Evolutionary conservation across 2,888 invertebrate genomes (phyloP).

Genomic region (Xanthia icteritia): DNA sequence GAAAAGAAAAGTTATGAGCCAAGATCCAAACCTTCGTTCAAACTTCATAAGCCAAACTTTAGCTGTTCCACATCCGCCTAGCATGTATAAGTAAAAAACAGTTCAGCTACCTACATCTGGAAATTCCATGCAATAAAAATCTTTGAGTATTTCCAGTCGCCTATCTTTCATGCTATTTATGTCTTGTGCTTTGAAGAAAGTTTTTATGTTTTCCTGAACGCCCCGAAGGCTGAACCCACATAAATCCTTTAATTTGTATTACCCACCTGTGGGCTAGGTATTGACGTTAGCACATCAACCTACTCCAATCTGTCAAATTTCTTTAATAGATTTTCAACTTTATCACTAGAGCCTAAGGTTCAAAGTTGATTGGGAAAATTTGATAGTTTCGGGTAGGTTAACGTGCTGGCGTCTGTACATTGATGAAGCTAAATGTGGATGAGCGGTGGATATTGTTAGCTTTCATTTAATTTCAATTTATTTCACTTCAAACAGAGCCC

Average conservation of each 20-base stretch:
- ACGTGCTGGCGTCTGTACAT: not conserved
- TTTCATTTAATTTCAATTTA: no score
- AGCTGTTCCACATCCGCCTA: not conserved
- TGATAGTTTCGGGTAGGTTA: no score
- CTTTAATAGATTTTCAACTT: no score
- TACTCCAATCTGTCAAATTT: no score
- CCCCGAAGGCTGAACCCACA: not conserved
- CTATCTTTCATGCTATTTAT: constrained; percentile 24
- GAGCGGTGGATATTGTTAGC: not conserved
- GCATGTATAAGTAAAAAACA: not conserved
- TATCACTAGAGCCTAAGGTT: no score
- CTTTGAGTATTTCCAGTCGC: constrained; percentile 27
- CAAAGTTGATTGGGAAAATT: no score
- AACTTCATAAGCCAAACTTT: not conserved
- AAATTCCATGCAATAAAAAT: constrained; percentile 32
- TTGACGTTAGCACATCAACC: no score
- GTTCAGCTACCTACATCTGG: constrained; percentile 26
- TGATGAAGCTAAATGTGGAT: not conserved
- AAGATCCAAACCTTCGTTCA: no score
- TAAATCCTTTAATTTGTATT: not conserved
- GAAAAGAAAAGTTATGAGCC: not conserved
- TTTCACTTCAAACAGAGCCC: not conserved
- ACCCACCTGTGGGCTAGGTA: not conserved
- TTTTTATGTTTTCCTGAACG: constrained; percentile 25
- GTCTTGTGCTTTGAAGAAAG: constrained; percentile 35